Evolutionary conservation across 1,140 invertebrate genomes (phyloP).

Genomic region (Limonius californicus): DNA sequence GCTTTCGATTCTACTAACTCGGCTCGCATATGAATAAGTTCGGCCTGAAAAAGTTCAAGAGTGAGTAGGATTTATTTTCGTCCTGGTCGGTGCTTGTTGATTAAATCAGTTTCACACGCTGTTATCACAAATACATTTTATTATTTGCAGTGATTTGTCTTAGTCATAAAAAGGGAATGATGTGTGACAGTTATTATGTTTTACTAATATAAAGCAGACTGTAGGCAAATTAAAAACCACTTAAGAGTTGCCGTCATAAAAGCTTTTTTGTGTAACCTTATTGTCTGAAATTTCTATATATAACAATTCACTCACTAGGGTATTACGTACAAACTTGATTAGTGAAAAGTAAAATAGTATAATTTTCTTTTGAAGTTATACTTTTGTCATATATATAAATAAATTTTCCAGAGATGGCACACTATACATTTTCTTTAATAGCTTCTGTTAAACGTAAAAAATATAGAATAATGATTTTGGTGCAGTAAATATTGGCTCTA

Average conservation of each 20-base stretch:
- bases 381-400: no score
- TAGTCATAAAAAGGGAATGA: not conserved
- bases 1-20: conserved; percentile 65
- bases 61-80: not conserved
- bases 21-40: conserved; percentile 66
- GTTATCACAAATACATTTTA: not conserved
- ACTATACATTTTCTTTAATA: no score
- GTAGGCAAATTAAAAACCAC: not conserved
- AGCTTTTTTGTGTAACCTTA: not conserved
- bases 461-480: no score
- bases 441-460: no score
- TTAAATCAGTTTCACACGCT: not conserved
- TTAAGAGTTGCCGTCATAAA: not conserved
- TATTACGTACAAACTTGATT: no score
- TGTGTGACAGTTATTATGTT: not conserved
- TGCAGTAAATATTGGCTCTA: no score
- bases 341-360: no score
- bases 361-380: no score
- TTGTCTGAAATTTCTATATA: no score
- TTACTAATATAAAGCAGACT: not conserved
- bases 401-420: no score
- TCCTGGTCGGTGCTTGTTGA: not conserved
- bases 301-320: no score
- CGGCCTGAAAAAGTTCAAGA: conserved; percentile 58
- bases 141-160: not conserved